Conservation (phyloP, 2,113 vertebrate genomes). For the Tilapia sparmanii region DNA sequence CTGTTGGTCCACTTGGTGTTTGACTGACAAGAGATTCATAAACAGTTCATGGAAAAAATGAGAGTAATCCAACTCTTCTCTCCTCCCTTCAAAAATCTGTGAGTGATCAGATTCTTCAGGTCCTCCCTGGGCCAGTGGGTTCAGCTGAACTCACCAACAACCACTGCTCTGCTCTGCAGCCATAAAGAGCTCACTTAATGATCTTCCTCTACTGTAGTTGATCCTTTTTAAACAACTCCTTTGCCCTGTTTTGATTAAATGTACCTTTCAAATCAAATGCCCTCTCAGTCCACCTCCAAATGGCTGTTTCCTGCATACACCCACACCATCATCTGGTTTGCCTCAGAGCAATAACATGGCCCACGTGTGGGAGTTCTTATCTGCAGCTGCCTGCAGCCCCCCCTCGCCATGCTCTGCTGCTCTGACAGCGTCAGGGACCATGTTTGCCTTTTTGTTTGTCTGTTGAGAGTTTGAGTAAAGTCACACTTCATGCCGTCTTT, state of each 20-base stretch:
- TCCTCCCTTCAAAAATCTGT: not conserved
- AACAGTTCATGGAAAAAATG: not conserved
- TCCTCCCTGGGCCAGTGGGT: not conserved
- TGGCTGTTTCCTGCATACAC: not conserved
- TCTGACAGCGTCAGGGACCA: not conserved
- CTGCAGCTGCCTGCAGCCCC: constrained; percentile 15
- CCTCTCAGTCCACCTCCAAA: not conserved
- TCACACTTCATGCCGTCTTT: not conserved
- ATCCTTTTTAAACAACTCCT: not conserved
- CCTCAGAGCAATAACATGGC: not conserved
- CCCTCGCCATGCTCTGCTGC: not conserved
- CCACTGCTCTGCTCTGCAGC: constrained; percentile 12
- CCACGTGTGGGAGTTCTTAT: constrained; percentile 11
- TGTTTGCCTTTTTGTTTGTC: not conserved
- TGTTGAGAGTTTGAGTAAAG: not conserved
- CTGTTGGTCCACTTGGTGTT: not conserved
- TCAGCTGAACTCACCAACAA: constrained; percentile 30
- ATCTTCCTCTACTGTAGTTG: not conserved
- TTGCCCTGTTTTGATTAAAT: not conserved
- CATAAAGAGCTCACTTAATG: rapidly evolving
- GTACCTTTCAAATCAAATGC: not conserved
- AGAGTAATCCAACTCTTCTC: not conserved
- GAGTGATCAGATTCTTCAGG: not conserved
- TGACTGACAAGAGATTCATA: not conserved
- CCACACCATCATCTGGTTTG: not conserved